Evolutionary conservation across 2,113 vertebrate genomes (phyloP), one percentile per base, ranked within the genome.

Genomic region (Aviceda subcristata): DNA sequence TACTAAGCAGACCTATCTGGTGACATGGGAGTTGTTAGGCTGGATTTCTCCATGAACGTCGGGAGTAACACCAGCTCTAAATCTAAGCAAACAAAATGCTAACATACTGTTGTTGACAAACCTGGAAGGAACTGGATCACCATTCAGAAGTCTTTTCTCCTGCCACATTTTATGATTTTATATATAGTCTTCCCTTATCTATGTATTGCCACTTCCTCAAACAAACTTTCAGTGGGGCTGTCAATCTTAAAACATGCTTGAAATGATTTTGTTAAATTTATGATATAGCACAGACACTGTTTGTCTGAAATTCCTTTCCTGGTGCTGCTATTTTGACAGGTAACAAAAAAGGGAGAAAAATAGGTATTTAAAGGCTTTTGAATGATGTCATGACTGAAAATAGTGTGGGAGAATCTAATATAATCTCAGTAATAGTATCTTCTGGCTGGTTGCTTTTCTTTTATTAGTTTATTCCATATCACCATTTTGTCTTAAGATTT

Each of bases 231-330:
- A 90, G 14, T 15, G 26, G 7, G 34, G 27, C 51, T 53, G 15
- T 68, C 38, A 84, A 5, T 90, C 72, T 89, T 71, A 51, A 91
- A 94, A 93, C 5, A 2, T 32, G 4, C 18, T 86, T 96, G 87
- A 97, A 93, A 87, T 55, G 3, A 83, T 95, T 94, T 83, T 93
- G 39, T 51, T 92, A 57, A 63, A 83, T 96, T 85, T 94, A 39
- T 77, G 88, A 53, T n/a, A 77, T 55, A 86, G 53, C 13, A 72
- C 24, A 83, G 19, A 43, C 41, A 57, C 24, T 50, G 34, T 86
- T 74, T 88, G n/a, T 48, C 81, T 86, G 74, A 91, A 92, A 89
- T 64, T 88, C 18, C 57, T 95, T 81, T 97, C 29, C 43, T 88
- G 38, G 38, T 92, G 26, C 62, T 80, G 82, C 59, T 94, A 66